Evolutionary conservation across 2,113 vertebrate genomes (phyloP), one percentile per base, ranked within the genome.

Genomic region (Antigone vipio): DNA sequence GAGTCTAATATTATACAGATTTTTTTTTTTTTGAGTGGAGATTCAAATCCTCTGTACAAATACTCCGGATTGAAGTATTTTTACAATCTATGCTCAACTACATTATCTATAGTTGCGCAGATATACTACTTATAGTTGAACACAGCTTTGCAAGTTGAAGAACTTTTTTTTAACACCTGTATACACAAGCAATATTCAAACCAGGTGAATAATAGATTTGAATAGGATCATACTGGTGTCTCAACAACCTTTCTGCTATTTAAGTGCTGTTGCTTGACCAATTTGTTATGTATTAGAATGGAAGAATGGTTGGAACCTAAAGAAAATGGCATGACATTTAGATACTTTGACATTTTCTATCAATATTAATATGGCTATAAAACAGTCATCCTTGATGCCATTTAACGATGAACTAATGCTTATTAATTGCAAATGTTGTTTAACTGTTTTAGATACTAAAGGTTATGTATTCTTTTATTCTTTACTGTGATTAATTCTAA

Each of bases 371-470:
- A 94, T 71, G 71, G 66, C 40, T 82, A 63, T 97, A 95, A 97
- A 97, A 88, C 38, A 89, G 78, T 94, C 73, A 89, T 86, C 85
- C 64, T 45, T 45, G 60, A 80, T 97, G 92, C 13, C 86, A 97
- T 97, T 97, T 97, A 93, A 81, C 3, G 11, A 75, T 81, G 69
- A 68, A 88, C 34, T 86, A 89, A 96, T 86, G 59, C 35, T 97
- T 98, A 96, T 96, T 98, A 97, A 98, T 98, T 96, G 85, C 29
- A 96, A 96, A 96, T 91, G 67, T 95, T 97, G 75, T 95, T 90
- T 91, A 94, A 97, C 87, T 95, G 20, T 63, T 97, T 97, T 94
- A 92, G 67, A 95, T 92, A 72, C 64, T 95, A 97, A 98, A 98
- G 91, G 92, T 98, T 97, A 96, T 77, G 60, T 86, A 67, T 95